Percentiles rank a stretch among this genome's conserved stretches.
These are phyloP conservation scores for Micromussa lordhowensis DNA, from an alignment of 92 coral and sea anemone genomes.

Conservation along the genomic window DNA sequence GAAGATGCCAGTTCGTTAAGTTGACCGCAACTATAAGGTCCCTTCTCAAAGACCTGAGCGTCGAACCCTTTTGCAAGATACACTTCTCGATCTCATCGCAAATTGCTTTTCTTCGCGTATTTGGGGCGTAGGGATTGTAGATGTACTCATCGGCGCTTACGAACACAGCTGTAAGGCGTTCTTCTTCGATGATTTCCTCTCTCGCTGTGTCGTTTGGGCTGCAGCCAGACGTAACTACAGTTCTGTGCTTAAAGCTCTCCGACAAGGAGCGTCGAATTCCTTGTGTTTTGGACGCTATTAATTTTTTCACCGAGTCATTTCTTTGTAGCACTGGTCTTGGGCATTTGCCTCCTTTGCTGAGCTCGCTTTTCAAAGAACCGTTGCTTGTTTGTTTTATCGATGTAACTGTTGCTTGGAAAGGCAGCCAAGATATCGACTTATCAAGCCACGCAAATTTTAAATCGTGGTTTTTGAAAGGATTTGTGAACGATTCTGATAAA, in stretches of 20 bases:
- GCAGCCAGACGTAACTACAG: not conserved
- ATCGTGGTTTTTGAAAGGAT: conserved; percentile 1
- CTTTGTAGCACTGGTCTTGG: not conserved
- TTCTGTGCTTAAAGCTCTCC: conserved; percentile 11
- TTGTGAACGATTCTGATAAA: not conserved
- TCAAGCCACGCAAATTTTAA: not conserved
- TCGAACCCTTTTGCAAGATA: conserved; percentile 26
- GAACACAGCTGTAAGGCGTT: not conserved
- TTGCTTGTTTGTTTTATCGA: not conserved
- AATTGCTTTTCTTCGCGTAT: conserved; percentile 35
- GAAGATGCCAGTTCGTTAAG: conserved; percentile 35
- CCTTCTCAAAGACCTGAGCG: conserved; percentile 22
- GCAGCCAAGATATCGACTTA: not conserved
- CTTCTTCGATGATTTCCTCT: conserved; percentile 14
- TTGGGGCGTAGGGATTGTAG: conserved; percentile 13
- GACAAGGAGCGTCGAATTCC: conserved; percentile 2
- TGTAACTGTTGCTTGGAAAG: not conserved
- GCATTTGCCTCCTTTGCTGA: not conserved
- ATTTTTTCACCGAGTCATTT: conserved; percentile 1
- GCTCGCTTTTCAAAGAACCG: too few relatives aligned
- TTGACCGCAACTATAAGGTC: conserved; percentile 26
- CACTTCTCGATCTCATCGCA: conserved; percentile 46
- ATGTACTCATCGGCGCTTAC: not conserved
- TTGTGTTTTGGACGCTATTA: not conserved
- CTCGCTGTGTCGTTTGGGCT: not conserved